Base-by-base conservation (phyloP, 2,888 invertebrate genomes). In the Cheilosia vulpina region DNA sequence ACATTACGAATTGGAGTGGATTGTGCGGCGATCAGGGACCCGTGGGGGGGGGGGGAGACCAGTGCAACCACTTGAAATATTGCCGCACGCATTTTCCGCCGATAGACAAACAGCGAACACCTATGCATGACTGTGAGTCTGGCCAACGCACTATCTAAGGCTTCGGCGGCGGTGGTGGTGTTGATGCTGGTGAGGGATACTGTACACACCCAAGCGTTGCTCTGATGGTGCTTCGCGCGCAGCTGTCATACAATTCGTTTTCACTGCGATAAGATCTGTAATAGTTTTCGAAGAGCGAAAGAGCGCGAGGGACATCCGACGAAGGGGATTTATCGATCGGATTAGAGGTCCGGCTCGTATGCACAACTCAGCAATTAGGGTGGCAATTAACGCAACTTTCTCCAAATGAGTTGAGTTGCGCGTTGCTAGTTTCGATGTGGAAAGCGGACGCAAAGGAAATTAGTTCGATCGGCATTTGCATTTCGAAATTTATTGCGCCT, bases 361-460 rank as follows among this genome's bases (percentile, higher is more conserved):
- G 85, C 77, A 85, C 85, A 81, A 85, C 85, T 71, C 76, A 66
- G 85, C 85, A 85, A 85, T 85, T 85, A 85, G 85, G 85, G 85
- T 85, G 85, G 85, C 85, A 85, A 85, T 85, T 85, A 85, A 85
- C 85, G 85, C 85, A 85, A 85, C 85, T 85, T 85, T 85, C 85
- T 81, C 85, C 81, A 71, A 75, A 80, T 80, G 84, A 84, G 75
- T 73, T 79, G 52, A 79, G 62, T 77, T 63, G 58, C 31, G 58
- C 31, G 34, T 9, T 24, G n/a, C 31, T 6, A 11, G 31, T 11
- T 27, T 53, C 19, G 19, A 27, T 31, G 65, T 80, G 75, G 80
- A 84, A 84, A 80, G 81, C 76, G 52, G 72, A 76, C 75, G 81
- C 76, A 21, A 65, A 41, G 53, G 72, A 79, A 85, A 85, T 85